A percentile compares a stretch with the other conserved stretches of the same genome.
Conservation (phyloP, 2,113 vertebrate genomes). For the Lophura nycthemera region DNA sequence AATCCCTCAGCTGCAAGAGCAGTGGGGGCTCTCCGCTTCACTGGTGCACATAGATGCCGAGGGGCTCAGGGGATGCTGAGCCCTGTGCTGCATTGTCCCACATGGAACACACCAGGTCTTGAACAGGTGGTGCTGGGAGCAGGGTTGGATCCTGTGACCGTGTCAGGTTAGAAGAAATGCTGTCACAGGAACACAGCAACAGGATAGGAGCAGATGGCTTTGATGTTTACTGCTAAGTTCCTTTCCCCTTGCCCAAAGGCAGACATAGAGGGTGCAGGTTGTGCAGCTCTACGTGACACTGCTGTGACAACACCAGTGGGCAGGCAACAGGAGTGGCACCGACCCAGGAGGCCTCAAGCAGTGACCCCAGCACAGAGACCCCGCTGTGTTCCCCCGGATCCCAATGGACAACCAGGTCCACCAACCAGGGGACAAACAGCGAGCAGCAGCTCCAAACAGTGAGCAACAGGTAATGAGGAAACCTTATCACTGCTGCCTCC, state of each 20-base stretch:
- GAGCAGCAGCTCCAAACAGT: background rate
- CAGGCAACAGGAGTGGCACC: background rate
- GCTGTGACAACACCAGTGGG: background rate
- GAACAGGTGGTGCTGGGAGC: background rate
- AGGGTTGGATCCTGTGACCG: background rate
- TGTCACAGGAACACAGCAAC: background rate
- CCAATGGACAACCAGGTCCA: background rate
- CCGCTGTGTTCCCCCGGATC: background rate
- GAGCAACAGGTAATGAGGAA: background rate
- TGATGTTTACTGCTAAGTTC: rapidly evolving
- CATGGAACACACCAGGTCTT: background rate
- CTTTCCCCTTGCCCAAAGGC: background rate
- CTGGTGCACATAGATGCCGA: rapidly evolving
- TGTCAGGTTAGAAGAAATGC: background rate
- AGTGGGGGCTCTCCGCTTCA: rapidly evolving
- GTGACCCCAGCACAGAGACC: background rate
- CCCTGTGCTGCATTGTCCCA: rapidly evolving
- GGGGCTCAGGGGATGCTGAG: background rate
- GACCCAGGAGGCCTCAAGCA: background rate
- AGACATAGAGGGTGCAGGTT: background rate
- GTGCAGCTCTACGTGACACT: background rate
- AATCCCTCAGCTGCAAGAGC: background rate
- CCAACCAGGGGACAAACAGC: background rate
- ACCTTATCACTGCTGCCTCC: background rate
- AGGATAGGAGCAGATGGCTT: background rate